Conservation (phyloP, 2,888 invertebrate genomes). For the Lasioglossum marginatum region DNA sequence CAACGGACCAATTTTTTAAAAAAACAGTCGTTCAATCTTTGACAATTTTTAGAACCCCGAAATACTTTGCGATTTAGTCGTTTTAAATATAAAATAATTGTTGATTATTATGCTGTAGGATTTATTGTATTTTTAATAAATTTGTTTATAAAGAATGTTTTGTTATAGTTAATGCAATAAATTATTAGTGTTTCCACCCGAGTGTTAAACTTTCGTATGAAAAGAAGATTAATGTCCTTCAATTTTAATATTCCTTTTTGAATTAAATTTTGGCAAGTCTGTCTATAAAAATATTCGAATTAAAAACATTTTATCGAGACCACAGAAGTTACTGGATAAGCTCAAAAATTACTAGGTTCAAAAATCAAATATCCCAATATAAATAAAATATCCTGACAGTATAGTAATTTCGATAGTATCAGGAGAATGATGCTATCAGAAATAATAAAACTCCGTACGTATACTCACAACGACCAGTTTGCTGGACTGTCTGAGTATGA, state of each 20-base stretch:
- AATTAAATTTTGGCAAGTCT: background rate
- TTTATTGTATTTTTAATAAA: background rate
- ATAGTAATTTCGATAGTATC: background rate
- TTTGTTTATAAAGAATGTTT: background rate
- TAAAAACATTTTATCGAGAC: background rate
- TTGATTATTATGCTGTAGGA: background rate
- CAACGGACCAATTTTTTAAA: background rate
- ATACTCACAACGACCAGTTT: conserved; percentile 76
- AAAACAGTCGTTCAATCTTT: background rate
- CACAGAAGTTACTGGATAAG: background rate
- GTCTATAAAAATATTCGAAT: background rate
- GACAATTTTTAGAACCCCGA: background rate
- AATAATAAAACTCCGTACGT: background rate
- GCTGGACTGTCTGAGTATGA: conserved; percentile 67
- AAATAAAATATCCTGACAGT: background rate
- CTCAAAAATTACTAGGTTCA: background rate
- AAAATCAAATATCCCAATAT: too few relatives aligned
- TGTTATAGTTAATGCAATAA: too few relatives aligned
- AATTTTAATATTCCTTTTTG: background rate
- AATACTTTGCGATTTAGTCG: background rate
- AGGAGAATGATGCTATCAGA: background rate
- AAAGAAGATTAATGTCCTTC: too few relatives aligned
- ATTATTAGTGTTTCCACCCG: too few relatives aligned
- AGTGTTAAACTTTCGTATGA: too few relatives aligned
- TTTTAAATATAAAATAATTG: background rate